phyloP scores from a whole-genome alignment of 2,113 vertebrate species.

The Grallaria varia region DNA sequence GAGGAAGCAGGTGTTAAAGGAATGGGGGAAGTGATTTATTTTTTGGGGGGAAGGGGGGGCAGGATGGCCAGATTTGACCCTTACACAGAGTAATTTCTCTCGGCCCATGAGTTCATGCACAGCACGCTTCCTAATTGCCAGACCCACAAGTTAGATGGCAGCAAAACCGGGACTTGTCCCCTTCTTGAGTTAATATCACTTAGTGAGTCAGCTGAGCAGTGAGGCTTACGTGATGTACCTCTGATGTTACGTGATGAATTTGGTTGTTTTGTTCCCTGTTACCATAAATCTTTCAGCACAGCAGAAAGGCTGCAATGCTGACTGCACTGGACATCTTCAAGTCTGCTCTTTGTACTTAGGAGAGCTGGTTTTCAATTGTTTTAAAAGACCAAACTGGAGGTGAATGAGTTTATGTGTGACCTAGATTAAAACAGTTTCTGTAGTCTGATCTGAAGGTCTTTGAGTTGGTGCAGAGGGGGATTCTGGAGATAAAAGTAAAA shows the following conservation, averaged over 20 bases:
- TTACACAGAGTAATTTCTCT: not conserved
- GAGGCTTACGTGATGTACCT: not conserved
- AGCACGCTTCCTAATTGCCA: rapidly evolving
- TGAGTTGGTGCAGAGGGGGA: not conserved
- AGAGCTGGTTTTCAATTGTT: not conserved
- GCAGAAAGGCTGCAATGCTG: not conserved
- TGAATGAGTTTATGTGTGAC: not conserved
- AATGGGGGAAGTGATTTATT: not conserved
- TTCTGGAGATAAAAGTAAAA: not conserved
- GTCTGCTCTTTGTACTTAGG: not conserved
- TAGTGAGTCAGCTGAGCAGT: not conserved
- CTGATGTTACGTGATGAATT: not conserved
- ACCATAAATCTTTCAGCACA: not conserved
- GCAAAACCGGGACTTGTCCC: not conserved
- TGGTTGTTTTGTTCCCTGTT: not conserved
- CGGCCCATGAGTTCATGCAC: not conserved
- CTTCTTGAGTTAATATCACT: not conserved
- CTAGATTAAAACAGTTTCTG: not conserved
- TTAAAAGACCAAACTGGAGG: not conserved
- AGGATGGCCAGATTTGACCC: not conserved
- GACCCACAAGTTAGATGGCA: not conserved
- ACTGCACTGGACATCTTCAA: not conserved
- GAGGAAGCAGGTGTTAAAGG: slow-evolving; percentile 56
- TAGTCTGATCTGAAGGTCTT: not conserved
- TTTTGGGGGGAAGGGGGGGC: not conserved